These are phyloP conservation scores for Deilephila elpenor DNA, from an alignment of 2,888 invertebrate species.

Conservation along the genomic window DNA sequence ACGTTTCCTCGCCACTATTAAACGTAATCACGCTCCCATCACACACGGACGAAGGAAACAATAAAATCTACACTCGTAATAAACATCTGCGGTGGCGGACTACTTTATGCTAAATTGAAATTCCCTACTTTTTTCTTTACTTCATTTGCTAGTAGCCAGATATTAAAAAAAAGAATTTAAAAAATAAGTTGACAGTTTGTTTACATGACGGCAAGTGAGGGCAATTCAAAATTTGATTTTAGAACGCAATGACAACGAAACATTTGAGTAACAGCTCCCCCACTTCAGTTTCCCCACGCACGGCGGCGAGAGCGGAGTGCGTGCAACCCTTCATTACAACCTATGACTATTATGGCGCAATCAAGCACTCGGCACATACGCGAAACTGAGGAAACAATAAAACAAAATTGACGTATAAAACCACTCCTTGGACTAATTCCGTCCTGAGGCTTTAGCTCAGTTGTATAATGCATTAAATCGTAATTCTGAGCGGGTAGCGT, in stretches of 20 bases:
- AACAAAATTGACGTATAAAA: constrained; percentile 80
- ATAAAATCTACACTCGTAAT: constrained; percentile 64
- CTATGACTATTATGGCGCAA: constrained; percentile 79
- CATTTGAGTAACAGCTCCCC: constrained; percentile 69
- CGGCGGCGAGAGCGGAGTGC: constrained; percentile 63
- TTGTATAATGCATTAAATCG: constrained; percentile 66
- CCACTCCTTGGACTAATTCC: constrained; percentile 75
- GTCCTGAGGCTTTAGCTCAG: constrained; percentile 57
- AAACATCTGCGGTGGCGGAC: constrained; percentile 20
- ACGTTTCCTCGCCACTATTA: constrained; percentile 78
- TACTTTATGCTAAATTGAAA: constrained; percentile 20
- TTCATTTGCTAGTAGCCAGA: constrained; percentile 3
- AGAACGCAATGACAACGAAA: constrained; percentile 71
- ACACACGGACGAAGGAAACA: constrained; percentile 75
- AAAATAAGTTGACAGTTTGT: constrained; percentile 22
- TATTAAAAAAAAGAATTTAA: not conserved
- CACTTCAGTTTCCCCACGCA: constrained; percentile 73
- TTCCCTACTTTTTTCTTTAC: constrained; percentile 14
- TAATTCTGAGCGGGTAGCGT: constrained; percentile 54
- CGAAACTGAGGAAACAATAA: constrained; percentile 81
- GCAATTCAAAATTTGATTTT: constrained; percentile 67
- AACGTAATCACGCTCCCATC: constrained; percentile 75
- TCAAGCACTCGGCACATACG: constrained; percentile 81
- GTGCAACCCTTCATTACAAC: constrained; percentile 81
- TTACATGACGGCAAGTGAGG: constrained; percentile 48